phyloP scores from a whole-genome alignment of 2,113 vertebrate species.

The Ivindomyrus marchei region DNA sequence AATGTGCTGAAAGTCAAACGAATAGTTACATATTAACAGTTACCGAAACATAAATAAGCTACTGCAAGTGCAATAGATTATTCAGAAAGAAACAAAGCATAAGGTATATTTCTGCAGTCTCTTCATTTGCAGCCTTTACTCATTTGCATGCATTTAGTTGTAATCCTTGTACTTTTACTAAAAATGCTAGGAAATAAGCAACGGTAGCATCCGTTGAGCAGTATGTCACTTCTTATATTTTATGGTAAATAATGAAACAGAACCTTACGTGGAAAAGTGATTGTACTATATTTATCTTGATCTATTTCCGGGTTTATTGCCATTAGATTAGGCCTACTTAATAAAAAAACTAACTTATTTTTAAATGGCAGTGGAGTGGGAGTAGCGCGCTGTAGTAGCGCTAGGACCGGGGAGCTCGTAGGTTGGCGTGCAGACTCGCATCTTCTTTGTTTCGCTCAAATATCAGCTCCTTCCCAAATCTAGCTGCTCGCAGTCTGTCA shows the following conservation, averaged over 20 bases:
- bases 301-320: background rate
- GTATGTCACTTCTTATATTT: background rate
- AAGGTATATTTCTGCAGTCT: background rate
- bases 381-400: slow-evolving; percentile 8
- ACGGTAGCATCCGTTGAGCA: background rate
- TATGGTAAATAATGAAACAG: background rate
- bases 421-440: slow-evolving; percentile 27
- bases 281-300: background rate
- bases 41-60: background rate
- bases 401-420: slow-evolving; percentile 37
- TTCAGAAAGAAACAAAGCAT: background rate
- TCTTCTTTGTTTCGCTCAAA: slow-evolving; percentile 42
- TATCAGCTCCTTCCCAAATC: slow-evolving; percentile 27
- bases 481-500: background rate
- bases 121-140: background rate
- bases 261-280: background rate
- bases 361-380: background rate
- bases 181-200: background rate
- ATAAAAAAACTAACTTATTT: background rate
- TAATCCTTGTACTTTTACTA: background rate
- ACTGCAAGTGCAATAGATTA: background rate
- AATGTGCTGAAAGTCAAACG: background rate
- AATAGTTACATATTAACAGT: background rate
- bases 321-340: background rate
- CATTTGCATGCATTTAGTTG: background rate